Percentiles rank a stretch among this genome's conserved stretches.
Evolutionary conservation across 2,797 vertebrate genomes (phyloP).

Genomic region (Anniella stebbinsi): DNA sequence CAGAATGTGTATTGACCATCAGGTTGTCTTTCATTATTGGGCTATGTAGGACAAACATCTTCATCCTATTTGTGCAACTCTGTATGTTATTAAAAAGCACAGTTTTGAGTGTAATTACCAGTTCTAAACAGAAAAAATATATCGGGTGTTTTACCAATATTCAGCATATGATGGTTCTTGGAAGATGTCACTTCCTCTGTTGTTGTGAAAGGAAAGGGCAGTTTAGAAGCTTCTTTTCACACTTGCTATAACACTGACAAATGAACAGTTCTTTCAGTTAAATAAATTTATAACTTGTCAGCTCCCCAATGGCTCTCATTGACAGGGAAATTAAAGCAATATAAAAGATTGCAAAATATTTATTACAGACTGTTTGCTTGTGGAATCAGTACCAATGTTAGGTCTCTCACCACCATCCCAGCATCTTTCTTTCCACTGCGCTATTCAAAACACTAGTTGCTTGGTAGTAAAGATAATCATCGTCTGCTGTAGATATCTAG

Average conservation of each 20-base stretch:
- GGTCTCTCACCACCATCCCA: not conserved
- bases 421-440: not conserved
- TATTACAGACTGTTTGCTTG: not conserved
- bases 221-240: not conserved
- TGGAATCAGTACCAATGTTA: not conserved
- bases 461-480: not conserved
- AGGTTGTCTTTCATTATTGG: not conserved
- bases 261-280: not conserved
- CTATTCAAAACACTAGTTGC: not conserved
- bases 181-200: not conserved
- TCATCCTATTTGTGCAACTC: not conserved
- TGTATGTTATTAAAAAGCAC: not conserved
- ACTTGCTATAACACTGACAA: not conserved
- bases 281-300: not conserved
- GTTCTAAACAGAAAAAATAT: not conserved
- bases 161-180: not conserved
- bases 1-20: not conserved
- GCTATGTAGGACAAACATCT: not conserved
- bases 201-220: not conserved
- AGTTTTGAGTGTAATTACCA: not conserved
- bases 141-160: not conserved
- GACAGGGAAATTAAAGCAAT: not conserved
- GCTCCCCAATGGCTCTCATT: not conserved
- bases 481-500: not conserved
- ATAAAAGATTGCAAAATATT: not conserved